Conservation (phyloP, 2,888 invertebrate species). For the Teinopalpus imperialis region DNA sequence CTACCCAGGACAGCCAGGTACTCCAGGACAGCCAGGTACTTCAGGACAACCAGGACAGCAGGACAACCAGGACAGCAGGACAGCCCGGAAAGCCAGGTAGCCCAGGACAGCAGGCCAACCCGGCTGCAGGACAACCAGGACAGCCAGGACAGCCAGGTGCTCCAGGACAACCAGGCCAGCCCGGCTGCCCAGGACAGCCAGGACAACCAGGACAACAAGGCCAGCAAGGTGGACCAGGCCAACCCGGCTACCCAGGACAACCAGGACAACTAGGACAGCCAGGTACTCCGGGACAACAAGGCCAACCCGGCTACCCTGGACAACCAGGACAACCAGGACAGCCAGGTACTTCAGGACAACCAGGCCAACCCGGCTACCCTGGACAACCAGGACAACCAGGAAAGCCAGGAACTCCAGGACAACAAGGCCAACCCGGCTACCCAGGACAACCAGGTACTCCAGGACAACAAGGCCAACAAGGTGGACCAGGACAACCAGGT, state of each 20-base stretch:
- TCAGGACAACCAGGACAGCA: no score
- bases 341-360: constrained; percentile 33
- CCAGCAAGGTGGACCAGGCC: constrained; percentile 32
- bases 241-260: constrained; percentile 35
- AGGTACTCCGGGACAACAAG: constrained; percentile 54
- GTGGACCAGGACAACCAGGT: constrained; percentile 39
- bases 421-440: no score
- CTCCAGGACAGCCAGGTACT: constrained; percentile 35
- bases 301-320: constrained; percentile 55
- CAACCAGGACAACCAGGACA: constrained; percentile 30
- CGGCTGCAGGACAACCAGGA: no score
- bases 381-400: no score
- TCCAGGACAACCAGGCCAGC: constrained; percentile 34
- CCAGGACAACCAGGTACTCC: no score
- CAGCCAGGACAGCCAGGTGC: constrained; percentile 39
- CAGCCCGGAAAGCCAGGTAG: no score
- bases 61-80: no score
- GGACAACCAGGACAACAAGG: constrained; percentile 35
- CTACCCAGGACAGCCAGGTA: constrained; percentile 34
- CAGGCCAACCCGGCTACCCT: constrained; percentile 36
- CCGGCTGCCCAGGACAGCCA: constrained; percentile 35
- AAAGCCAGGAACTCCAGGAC: no score
- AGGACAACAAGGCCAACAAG: constrained; percentile 33
- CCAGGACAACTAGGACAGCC: constrained; percentile 50
- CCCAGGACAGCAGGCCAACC: constrained; percentile 33